A percentile compares a stretch with the other conserved stretches of the same genome.
Evolutionary conservation across 2,888 invertebrate species (phyloP).

Genomic region (Drosophila cognata): DNA sequence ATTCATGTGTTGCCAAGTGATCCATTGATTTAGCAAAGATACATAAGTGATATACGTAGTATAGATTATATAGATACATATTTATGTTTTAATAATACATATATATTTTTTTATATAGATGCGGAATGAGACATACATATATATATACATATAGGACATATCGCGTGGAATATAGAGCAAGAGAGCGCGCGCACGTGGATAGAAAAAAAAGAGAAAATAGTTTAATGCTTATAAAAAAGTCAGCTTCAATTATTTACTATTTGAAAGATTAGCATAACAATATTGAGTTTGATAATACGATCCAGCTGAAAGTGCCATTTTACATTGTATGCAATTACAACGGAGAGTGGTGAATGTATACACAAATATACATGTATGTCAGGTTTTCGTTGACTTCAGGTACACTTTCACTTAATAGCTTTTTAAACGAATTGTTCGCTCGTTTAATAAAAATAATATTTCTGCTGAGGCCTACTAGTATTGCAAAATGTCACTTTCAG

Average conservation of each 20-base stretch:
- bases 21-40: slow-evolving; percentile 19
- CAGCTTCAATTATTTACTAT: slow-evolving; percentile 41
- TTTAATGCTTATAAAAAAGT: slow-evolving; percentile 68
- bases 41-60: slow-evolving; percentile 10
- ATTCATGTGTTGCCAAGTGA: slow-evolving; percentile 4
- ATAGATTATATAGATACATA: slow-evolving; percentile 3
- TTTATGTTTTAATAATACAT: slow-evolving; percentile 3
- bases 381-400: not conserved
- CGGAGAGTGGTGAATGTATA: not conserved
- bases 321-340: not conserved
- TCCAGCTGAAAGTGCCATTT: slow-evolving; percentile 25
- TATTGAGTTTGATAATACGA: slow-evolving; percentile 16
- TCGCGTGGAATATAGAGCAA: slow-evolving; percentile 59
- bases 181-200: slow-evolving; percentile 74
- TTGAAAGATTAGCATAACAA: slow-evolving; percentile 30
- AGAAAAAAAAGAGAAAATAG: slow-evolving; percentile 76
- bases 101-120: slow-evolving; percentile 4
- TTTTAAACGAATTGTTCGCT: not conserved
- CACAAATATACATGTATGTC: not conserved
- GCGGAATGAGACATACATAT: slow-evolving; percentile 42
- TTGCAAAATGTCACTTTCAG: slow-evolving; percentile 18
- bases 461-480: not conserved
- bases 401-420: not conserved
- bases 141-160: slow-evolving; percentile 40
- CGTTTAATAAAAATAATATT: not conserved